Percentiles rank a stretch among this genome's conserved stretches.
These are phyloP conservation scores for Antheraea yamamai DNA, from an alignment of 2,888 invertebrate genomes.

Conservation along the genomic window DNA sequence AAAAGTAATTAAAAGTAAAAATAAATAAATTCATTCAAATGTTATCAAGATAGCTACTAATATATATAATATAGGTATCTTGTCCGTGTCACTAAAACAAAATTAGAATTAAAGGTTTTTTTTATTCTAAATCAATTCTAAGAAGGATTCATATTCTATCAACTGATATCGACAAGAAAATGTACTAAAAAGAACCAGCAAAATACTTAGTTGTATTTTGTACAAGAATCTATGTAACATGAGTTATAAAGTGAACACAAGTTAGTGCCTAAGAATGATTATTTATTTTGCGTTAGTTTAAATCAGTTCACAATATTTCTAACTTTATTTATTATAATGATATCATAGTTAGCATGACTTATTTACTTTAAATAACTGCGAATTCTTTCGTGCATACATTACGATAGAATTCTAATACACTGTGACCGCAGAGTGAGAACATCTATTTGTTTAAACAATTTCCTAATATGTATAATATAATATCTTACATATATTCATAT, in stretches of 20 bases:
- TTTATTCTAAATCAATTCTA: background rate
- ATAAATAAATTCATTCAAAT: background rate
- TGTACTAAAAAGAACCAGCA: background rate
- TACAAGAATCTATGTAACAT: background rate
- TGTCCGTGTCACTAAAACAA: background rate
- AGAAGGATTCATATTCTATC: background rate
- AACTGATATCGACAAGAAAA: background rate
- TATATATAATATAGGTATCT: background rate
- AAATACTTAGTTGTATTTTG: background rate
- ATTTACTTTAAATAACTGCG: background rate
- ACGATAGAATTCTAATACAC: background rate
- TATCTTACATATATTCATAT: too few relatives aligned
- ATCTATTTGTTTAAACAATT: background rate
- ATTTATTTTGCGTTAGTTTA: background rate
- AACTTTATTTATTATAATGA: background rate
- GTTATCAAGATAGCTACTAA: background rate
- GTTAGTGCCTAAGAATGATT: background rate
- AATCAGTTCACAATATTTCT: background rate
- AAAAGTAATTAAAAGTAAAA: background rate
- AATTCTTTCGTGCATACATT: background rate
- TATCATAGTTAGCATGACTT: background rate
- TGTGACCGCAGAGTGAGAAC: background rate
- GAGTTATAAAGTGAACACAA: background rate
- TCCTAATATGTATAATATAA: background rate
- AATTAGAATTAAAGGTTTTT: background rate